A percentile compares a stretch with the other conserved stretches of the same genome.
Conservation (phyloP, 2,113 vertebrate species). For the Xyrauchen texanus region DNA sequence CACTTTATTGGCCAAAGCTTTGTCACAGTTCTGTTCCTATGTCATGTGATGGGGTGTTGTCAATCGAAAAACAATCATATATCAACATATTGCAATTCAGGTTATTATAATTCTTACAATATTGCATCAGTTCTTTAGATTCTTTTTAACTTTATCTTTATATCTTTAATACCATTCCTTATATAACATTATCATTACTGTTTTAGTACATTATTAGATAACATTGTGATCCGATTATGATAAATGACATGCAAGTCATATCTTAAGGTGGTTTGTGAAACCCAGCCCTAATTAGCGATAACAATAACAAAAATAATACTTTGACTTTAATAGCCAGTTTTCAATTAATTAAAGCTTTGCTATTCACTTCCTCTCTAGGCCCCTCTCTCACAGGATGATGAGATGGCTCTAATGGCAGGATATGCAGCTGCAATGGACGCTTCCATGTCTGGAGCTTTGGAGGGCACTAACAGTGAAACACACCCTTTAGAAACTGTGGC, state of each 20-base stretch:
- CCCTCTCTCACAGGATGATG: slow-evolving; percentile 85
- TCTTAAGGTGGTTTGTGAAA: too few relatives aligned
- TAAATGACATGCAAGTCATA: too few relatives aligned
- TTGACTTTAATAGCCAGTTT: background rate
- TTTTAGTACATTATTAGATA: too few relatives aligned
- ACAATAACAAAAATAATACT: background rate
- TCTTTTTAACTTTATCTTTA: too few relatives aligned
- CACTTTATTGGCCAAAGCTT: too few relatives aligned
- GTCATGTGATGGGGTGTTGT: background rate
- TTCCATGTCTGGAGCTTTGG: slow-evolving; percentile 68
- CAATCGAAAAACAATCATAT: too few relatives aligned
- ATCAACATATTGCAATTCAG: too few relatives aligned
- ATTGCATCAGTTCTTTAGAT: too few relatives aligned
- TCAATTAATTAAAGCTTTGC: slow-evolving; percentile 12
- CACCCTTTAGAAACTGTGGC: slow-evolving; percentile 33
- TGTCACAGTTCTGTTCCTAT: background rate
- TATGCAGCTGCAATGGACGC: slow-evolving; percentile 90
- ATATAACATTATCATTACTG: too few relatives aligned
- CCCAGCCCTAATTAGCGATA: background rate
- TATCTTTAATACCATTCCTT: too few relatives aligned
- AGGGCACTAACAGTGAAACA: slow-evolving; percentile 39
- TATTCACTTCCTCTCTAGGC: slow-evolving; percentile 59
- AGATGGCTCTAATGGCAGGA: slow-evolving; percentile 84
- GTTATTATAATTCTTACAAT: too few relatives aligned
- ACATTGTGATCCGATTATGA: too few relatives aligned